Evolutionary conservation across 2,113 vertebrate genomes (phyloP).

Genomic region (Spea bombifrons): DNA sequence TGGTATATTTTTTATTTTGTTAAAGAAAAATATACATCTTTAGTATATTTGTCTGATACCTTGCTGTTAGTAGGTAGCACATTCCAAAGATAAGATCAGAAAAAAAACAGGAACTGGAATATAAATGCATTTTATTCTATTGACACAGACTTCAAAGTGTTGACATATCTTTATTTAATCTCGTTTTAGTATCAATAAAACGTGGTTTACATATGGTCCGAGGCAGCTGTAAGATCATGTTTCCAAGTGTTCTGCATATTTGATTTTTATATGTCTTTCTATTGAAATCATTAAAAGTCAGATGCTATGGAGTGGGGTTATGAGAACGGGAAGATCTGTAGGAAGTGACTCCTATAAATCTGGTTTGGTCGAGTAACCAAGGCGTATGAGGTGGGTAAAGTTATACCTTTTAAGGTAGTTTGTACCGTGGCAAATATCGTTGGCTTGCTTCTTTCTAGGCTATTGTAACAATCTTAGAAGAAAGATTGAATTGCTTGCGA

Average conservation of each 20-base stretch:
- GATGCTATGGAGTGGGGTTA: conserved; percentile 33
- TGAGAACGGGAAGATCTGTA: conserved; percentile 50
- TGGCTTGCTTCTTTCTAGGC: conserved; percentile 58
- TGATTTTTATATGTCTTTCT: conserved; percentile 57
- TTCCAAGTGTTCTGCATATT: conserved; percentile 9
- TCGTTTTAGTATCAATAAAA: conserved; percentile 62
- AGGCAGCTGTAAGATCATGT: not conserved
- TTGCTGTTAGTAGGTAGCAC: too few relatives aligned
- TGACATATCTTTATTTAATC: conserved; percentile 62
- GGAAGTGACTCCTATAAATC: conserved; percentile 63
- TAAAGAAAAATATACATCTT: too few relatives aligned
- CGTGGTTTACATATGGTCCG: conserved; percentile 47
- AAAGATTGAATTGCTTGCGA: conserved; percentile 77
- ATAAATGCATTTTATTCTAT: conserved; percentile 36
- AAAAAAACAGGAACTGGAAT: too few relatives aligned
- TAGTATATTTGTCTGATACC: too few relatives aligned
- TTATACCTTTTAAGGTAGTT: conserved; percentile 79
- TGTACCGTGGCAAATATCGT: conserved; percentile 61
- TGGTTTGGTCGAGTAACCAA: conserved; percentile 61
- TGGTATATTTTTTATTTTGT: too few relatives aligned
- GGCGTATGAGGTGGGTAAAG: conserved; percentile 67
- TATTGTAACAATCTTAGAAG: conserved; percentile 71
- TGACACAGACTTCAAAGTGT: conserved; percentile 58
- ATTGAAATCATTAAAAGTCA: conserved; percentile 48
- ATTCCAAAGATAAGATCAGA: too few relatives aligned